Evolutionary conservation across 30 jellyfish, hydroid and myxozoan species (phyloP).

Genomic region (Nemopilema nomurai): DNA sequence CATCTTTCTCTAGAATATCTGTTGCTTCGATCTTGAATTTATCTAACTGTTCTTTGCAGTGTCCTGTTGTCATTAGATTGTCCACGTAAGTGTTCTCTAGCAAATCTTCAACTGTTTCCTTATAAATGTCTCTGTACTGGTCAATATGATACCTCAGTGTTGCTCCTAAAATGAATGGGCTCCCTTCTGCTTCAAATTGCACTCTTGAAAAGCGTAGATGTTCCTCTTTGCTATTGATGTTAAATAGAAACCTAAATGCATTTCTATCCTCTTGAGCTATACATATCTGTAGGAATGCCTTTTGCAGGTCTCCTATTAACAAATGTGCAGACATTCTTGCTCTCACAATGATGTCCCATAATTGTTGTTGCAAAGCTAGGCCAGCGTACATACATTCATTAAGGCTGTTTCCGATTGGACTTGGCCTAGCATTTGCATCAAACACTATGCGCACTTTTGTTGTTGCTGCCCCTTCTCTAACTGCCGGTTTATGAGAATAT

Average conservation of each 20-base stretch:
- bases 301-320: slow-evolving; percentile 37
- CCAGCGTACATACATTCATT: slow-evolving; percentile 42
- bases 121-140: slow-evolving; percentile 9
- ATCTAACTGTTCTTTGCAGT: not conserved
- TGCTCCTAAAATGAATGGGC: slow-evolving; percentile 63
- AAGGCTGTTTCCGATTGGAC: slow-evolving; percentile 15
- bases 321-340: slow-evolving; percentile 48
- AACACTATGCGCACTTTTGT: slow-evolving; percentile 48
- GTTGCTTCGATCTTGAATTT: slow-evolving; percentile 29
- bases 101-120: slow-evolving; percentile 26
- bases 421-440: slow-evolving; percentile 46
- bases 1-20: slow-evolving; percentile 18
- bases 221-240: slow-evolving; percentile 39
- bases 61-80: slow-evolving; percentile 37
- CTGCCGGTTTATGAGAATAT: not conserved
- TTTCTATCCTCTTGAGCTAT: slow-evolving; percentile 44
- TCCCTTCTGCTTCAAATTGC: slow-evolving; percentile 54
- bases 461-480: not conserved
- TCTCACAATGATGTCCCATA: slow-evolving; percentile 55
- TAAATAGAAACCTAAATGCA: slow-evolving; percentile 43
- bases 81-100: slow-evolving; percentile 42
- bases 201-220: slow-evolving; percentile 66
- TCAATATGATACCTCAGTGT: slow-evolving; percentile 48
- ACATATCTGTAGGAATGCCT: slow-evolving; percentile 50
- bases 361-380: slow-evolving; percentile 48